These are phyloP conservation scores for Drosophila nikananu DNA, from an alignment of 1,140 invertebrate species.

Conservation along the genomic window DNA sequence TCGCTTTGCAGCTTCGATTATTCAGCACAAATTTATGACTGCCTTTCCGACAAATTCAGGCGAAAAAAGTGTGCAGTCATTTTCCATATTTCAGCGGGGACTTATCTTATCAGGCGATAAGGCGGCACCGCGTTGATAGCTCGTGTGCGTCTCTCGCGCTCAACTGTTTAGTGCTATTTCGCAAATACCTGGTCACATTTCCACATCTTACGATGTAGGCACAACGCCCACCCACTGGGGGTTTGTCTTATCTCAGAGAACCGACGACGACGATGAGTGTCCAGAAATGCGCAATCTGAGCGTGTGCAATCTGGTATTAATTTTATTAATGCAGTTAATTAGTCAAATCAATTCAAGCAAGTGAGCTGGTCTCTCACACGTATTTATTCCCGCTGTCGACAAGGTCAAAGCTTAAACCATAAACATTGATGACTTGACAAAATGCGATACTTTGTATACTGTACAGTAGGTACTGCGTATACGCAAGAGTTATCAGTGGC, in stretches of 20 bases:
- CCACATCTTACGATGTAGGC: slow-evolving; percentile 19
- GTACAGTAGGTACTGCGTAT: slow-evolving; percentile 29
- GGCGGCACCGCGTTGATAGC: slow-evolving; percentile 8
- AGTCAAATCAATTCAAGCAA: slow-evolving; percentile 47
- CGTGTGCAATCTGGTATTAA: slow-evolving; percentile 18
- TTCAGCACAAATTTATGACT: slow-evolving; percentile 41
- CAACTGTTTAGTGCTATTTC: slow-evolving; percentile 11
- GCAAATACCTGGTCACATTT: slow-evolving; percentile 39
- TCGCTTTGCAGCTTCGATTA: slow-evolving; percentile 42
- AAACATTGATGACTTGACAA: slow-evolving; percentile 80
- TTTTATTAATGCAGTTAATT: slow-evolving; percentile 47
- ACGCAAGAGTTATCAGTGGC: slow-evolving; percentile 28
- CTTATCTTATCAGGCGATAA: slow-evolving; percentile 56
- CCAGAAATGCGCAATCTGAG: slow-evolving; percentile 17
- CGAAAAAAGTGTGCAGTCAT: slow-evolving; percentile 56
- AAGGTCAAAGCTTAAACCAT: slow-evolving; percentile 75
- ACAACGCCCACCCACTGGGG: not conserved
- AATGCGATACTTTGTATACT: slow-evolving; percentile 48
- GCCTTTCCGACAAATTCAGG: slow-evolving; percentile 2
- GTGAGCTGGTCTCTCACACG: slow-evolving; percentile 8
- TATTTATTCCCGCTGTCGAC: slow-evolving; percentile 45
- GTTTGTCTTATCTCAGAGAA: not conserved
- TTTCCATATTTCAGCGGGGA: slow-evolving; percentile 44
- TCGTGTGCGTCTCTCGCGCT: slow-evolving; percentile 13
- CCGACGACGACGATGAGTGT: not conserved